Conservation (phyloP, 2,797 vertebrate genomes). For the Onychomys torridus region DNA sequence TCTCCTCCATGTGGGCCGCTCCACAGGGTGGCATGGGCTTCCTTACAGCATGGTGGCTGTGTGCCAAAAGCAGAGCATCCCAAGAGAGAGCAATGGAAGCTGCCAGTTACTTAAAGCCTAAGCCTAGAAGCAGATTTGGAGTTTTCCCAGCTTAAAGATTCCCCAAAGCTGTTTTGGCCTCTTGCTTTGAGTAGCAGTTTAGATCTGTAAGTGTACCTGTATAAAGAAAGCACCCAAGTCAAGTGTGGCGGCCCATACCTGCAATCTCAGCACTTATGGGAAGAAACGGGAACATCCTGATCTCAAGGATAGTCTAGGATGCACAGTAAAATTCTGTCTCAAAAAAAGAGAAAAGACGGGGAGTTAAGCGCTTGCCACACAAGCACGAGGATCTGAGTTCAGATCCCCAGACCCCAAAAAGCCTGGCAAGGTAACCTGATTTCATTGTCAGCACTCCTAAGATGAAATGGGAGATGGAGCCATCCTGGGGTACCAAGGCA, state of each 20-base stretch:
- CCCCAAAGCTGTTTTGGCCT: slow-evolving; percentile 62
- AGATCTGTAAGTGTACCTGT: neutral
- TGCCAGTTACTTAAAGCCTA: slow-evolving; percentile 61
- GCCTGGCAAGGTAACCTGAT: neutral
- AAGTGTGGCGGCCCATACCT: neutral
- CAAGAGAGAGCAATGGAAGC: slow-evolving; percentile 59
- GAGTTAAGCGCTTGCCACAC: neutral
- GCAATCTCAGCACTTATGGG: too few species aligned
- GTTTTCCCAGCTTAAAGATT: slow-evolving; percentile 47
- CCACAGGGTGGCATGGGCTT: slow-evolving; percentile 67
- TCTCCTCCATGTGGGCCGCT: slow-evolving; percentile 60
- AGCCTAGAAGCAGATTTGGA: slow-evolving; percentile 52
- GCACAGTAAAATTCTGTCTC: neutral
- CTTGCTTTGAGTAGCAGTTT: slow-evolving; percentile 8
- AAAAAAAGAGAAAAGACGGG: neutral
- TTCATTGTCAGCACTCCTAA: neutral
- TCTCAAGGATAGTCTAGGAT: neutral
- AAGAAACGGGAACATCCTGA: neutral
- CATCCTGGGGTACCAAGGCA: neutral
- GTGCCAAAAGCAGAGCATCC: slow-evolving; percentile 66
- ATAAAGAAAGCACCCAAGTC: slow-evolving; percentile 11
- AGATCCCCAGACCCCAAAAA: neutral
- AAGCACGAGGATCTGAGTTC: neutral
- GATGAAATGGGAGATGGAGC: neutral
- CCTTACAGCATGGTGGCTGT: slow-evolving; percentile 66